phyloP scores from a whole-genome alignment of 2,113 vertebrate species.

The Xenus cinereus region DNA sequence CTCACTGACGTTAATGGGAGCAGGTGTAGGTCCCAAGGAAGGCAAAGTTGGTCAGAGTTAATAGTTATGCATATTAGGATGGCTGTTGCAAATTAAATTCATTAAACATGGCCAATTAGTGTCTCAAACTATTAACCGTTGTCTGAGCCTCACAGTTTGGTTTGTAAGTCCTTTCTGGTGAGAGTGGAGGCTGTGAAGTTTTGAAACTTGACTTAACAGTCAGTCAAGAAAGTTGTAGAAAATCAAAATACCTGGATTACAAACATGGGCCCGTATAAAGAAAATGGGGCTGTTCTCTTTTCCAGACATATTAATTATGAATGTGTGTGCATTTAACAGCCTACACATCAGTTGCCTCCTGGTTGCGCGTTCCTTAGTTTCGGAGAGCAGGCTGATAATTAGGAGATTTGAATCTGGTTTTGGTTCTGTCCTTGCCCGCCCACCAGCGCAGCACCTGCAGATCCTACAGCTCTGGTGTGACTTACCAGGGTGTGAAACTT shows the following conservation, averaged over 20 bases:
- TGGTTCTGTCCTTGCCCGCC: background rate
- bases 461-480: background rate
- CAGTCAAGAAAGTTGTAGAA: background rate
- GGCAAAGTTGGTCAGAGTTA: background rate
- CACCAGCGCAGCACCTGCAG: background rate
- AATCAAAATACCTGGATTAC: background rate
- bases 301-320: background rate
- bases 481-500: background rate
- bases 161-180: background rate
- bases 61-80: background rate
- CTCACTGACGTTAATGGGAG: background rate
- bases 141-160: background rate
- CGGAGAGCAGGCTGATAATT: background rate
- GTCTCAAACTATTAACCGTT: background rate
- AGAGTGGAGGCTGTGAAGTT: background rate
- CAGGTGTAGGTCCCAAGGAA: background rate
- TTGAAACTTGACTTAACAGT: background rate
- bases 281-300: background rate
- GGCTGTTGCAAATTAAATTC: background rate
- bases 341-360: background rate
- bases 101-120: background rate
- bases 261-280: background rate
- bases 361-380: background rate
- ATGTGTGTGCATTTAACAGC: background rate
- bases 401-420: constrained; percentile 3